A percentile compares a stretch with the other conserved stretches of the same genome.
Evolutionary conservation across 2,113 vertebrate genomes (phyloP).

Genomic region (Clarias macrocephalus): DNA sequence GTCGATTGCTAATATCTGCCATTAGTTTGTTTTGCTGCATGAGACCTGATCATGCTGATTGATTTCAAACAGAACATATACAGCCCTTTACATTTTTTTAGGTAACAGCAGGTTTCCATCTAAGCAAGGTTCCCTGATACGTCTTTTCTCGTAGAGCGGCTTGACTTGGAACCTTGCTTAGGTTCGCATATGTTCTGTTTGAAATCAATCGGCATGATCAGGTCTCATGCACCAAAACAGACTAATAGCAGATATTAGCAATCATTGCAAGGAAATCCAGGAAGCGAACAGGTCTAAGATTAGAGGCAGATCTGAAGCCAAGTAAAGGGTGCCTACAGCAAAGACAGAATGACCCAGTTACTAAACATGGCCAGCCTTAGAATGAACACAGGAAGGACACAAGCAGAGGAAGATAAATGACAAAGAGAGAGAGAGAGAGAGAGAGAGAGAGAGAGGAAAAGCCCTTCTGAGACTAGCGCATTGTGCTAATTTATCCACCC

Average conservation of each 20-base stretch:
- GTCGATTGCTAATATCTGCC: constrained; percentile 8
- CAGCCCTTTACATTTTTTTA: no score
- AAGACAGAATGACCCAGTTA: constrained; percentile 70
- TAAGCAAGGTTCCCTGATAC: no score
- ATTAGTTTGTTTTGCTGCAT: background rate
- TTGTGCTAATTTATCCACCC: constrained; percentile 14
- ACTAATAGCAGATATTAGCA: constrained; percentile 2
- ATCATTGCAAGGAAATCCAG: background rate
- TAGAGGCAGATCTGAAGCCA: constrained; percentile 45
- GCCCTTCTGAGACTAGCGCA: constrained; percentile 35
- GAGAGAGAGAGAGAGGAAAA: background rate
- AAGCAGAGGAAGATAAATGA: constrained; percentile 41
- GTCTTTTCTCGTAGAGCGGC: no score
- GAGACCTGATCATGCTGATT: background rate
- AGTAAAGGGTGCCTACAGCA: constrained; percentile 60
- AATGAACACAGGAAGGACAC: constrained; percentile 48
- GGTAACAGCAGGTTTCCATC: no score
- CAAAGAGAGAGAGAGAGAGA: background rate
- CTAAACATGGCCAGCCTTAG: constrained; percentile 56
- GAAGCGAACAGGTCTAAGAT: constrained; percentile 24
- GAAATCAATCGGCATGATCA: background rate
- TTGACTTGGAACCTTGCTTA: no score
- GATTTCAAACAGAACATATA: background rate
- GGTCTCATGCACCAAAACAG: background rate
- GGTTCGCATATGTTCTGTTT: background rate